phyloP scores from a whole-genome alignment of 2,888 invertebrate species.

The Lordiphosa fenestrarum region DNA sequence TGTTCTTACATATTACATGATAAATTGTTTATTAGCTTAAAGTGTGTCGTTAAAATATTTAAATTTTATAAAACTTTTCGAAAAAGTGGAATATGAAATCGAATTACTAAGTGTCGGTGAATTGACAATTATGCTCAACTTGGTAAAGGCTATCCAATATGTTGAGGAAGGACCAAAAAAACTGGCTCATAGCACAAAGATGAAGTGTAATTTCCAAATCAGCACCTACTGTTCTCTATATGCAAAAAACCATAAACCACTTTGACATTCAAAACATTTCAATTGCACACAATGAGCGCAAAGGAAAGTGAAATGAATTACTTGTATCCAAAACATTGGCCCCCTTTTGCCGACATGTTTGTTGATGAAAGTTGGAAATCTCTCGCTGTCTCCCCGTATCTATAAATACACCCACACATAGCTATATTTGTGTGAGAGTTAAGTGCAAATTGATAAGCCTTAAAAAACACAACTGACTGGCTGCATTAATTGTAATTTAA shows the following conservation, averaged over 20 bases:
- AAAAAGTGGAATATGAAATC: no score
- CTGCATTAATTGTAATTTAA: slow-evolving; percentile 69
- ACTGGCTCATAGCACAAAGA: no score
- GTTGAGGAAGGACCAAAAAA: no score
- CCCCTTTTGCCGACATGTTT: slow-evolving; percentile 4
- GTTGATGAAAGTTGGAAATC: slow-evolving; percentile 5
- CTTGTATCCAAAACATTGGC: not conserved
- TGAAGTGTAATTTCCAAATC: no score
- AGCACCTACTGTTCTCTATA: no score
- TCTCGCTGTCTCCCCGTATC: not conserved
- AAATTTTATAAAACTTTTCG: not conserved
- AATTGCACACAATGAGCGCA: not conserved
- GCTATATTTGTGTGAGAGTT: slow-evolving; percentile 9
- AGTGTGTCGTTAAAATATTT: slow-evolving; percentile 27
- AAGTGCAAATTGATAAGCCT: slow-evolving; percentile 21
- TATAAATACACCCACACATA: no score
- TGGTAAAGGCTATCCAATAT: no score
- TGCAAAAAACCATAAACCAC: not conserved
- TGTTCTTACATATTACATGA: slow-evolving; percentile 36
- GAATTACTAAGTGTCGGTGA: no score
- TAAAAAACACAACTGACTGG: slow-evolving; percentile 31
- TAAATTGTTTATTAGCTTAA: slow-evolving; percentile 55
- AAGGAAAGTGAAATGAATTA: slow-evolving; percentile 12
- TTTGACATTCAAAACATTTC: slow-evolving; percentile 11
- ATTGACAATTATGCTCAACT: no score